phyloP scores from a whole-genome alignment of 2,113 vertebrate genomes.

The Mandrillus leucophaeus region DNA sequence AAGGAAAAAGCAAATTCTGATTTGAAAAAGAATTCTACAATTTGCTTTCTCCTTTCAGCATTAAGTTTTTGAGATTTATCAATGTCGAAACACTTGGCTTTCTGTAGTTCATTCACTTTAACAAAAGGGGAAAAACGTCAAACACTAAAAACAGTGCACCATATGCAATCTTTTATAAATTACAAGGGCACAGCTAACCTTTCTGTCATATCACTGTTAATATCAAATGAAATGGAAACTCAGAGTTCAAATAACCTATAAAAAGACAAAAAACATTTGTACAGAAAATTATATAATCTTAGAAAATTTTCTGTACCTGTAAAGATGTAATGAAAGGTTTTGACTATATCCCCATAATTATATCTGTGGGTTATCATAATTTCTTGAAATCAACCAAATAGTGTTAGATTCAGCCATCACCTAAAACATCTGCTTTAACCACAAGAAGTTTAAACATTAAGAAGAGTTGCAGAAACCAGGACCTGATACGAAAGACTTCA shows the following conservation, averaged over 20 bases:
- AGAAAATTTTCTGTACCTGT: neutral
- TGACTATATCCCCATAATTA: neutral
- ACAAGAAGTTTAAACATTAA: neutral
- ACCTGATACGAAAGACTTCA: neutral
- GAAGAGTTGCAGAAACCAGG: neutral
- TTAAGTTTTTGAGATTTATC: neutral
- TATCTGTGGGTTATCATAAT: neutral
- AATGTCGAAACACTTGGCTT: neutral
- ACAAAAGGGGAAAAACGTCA: neutral
- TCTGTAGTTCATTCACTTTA: neutral
- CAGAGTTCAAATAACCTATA: slow-evolving; percentile 34
- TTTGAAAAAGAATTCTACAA: neutral
- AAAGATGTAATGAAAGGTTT: neutral
- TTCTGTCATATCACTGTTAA: slow-evolving; percentile 2
- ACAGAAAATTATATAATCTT: neutral
- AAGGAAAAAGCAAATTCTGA: neutral
- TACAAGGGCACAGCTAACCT: neutral
- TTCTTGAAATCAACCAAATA: slow-evolving; percentile 38
- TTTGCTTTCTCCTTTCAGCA: neutral
- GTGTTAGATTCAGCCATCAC: neutral
- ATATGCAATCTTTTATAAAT: neutral
- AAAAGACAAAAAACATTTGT: neutral
- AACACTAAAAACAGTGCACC: slow-evolving; percentile 6
- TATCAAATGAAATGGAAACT: slow-evolving; percentile 12
- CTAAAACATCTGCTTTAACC: neutral